phyloP scores from a whole-genome alignment of 2,888 invertebrate genomes.

The Trachelus tabidus region DNA sequence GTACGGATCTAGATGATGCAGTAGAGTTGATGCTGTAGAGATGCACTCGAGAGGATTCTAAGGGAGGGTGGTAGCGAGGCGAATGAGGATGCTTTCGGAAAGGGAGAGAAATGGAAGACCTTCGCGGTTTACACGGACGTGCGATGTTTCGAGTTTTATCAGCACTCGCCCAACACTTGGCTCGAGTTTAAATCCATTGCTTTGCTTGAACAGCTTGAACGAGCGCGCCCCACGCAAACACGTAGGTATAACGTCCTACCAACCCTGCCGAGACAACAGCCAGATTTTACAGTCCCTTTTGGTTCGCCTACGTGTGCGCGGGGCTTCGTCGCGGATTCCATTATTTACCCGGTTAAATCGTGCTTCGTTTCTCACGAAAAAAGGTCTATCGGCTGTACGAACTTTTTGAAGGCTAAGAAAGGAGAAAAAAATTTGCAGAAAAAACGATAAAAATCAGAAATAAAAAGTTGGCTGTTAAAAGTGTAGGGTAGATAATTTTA shows the following conservation, averaged over 20 bases:
- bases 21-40: not conserved
- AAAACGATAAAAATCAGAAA: accelerated
- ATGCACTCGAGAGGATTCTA: slow-evolving; percentile 14
- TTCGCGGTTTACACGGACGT: slow-evolving; percentile 40
- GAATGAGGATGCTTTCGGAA: not conserved
- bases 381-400: too few species aligned
- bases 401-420: too few species aligned
- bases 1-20: not conserved
- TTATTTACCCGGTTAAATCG: slow-evolving; percentile 38
- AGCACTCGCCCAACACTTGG: slow-evolving; percentile 48
- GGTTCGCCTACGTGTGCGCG: slow-evolving; percentile 39
- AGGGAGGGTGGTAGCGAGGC: not conserved
- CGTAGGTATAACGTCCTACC: slow-evolving; percentile 5
- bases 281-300: slow-evolving; percentile 33
- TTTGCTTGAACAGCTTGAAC: slow-evolving; percentile 33
- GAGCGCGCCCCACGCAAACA: slow-evolving; percentile 19
- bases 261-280: slow-evolving; percentile 31
- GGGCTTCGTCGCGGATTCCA: slow-evolving; percentile 46
- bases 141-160: slow-evolving; percentile 52
- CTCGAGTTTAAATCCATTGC: slow-evolving; percentile 51
- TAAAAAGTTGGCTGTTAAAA: too few species aligned
- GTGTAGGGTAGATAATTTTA: too few species aligned
- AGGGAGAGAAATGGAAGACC: slow-evolving; percentile 18
- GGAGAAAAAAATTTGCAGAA: too few species aligned
- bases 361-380: too few species aligned